A percentile compares a stretch with the other conserved stretches of the same genome.
Conservation (phyloP, 2,888 invertebrate species). For the Cantharis nigra region DNA sequence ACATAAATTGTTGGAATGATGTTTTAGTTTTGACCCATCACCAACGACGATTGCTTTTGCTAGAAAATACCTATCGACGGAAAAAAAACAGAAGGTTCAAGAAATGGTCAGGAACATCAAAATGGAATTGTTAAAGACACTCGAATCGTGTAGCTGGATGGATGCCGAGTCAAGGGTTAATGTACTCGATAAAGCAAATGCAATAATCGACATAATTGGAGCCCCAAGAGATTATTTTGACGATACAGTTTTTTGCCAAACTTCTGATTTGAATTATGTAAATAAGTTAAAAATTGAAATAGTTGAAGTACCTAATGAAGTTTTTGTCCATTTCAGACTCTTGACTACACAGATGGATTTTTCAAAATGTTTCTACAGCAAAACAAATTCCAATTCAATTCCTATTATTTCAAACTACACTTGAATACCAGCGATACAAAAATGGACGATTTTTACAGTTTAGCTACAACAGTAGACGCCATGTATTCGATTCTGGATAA, state of each 20-base stretch:
- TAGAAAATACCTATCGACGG: constrained; percentile 19
- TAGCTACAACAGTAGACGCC: constrained; percentile 6
- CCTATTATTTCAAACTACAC: background rate
- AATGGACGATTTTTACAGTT: background rate
- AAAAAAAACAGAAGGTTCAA: constrained; percentile 24
- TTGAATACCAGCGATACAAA: background rate
- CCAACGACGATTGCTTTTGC: constrained; percentile 7
- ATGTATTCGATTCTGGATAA: constrained; percentile 7
- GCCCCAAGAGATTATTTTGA: constrained; percentile 39
- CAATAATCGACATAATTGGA: constrained; percentile 35
- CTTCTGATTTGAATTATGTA: background rate
- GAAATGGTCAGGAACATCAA: constrained; percentile 35
- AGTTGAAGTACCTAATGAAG: background rate
- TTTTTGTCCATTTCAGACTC: background rate
- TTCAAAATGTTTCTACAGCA: background rate
- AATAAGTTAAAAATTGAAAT: background rate
- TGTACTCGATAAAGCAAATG: constrained; percentile 33
- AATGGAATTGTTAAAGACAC: constrained; percentile 28
- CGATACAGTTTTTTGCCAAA: constrained; percentile 28
- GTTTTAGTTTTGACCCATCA: constrained; percentile 1
- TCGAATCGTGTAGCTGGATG: constrained; percentile 35
- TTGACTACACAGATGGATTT: background rate
- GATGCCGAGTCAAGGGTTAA: constrained; percentile 33
- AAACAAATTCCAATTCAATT: background rate
- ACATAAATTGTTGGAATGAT: background rate